phyloP scores from a whole-genome alignment of 2,888 invertebrate genomes.

The Microctonus brassicae region DNA sequence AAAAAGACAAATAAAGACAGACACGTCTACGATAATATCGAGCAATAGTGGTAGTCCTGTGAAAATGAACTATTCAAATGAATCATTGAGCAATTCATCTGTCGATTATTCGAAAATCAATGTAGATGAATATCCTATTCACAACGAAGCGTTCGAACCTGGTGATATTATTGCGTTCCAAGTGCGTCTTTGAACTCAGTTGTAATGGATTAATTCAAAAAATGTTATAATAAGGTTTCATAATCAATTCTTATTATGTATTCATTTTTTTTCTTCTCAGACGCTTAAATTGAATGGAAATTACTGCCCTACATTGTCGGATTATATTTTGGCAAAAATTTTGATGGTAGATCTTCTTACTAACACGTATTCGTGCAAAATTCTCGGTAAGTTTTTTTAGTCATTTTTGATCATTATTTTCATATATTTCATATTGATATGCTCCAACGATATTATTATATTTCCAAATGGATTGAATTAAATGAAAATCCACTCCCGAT shows the following conservation, averaged over 20 bases:
- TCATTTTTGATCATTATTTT: neutral
- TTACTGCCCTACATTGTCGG: constrained; percentile 68
- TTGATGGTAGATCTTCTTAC: constrained; percentile 44
- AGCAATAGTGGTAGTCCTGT: neutral
- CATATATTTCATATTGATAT: no score
- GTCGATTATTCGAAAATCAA: constrained; percentile 34
- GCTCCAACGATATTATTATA: no score
- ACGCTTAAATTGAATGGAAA: constrained; percentile 63
- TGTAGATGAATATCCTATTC: constrained; percentile 37
- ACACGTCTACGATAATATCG: neutral
- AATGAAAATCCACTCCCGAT: no score
- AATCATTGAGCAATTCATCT: neutral
- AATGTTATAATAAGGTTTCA: neutral
- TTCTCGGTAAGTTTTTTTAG: constrained; percentile 37
- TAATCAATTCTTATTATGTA: neutral
- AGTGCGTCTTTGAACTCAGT: constrained; percentile 38
- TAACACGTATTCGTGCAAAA: constrained; percentile 38
- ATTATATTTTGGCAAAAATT: constrained; percentile 62
- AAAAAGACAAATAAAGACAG: neutral
- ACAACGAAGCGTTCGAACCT: constrained; percentile 35
- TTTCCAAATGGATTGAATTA: neutral
- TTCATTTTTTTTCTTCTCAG: constrained; percentile 52
- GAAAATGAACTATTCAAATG: neutral
- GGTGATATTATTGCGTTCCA: constrained; percentile 54
- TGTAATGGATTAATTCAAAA: neutral